These are phyloP conservation scores for Eulemur albifrons DNA, from an alignment of 2,797 vertebrate species.

Conservation along the genomic window DNA sequence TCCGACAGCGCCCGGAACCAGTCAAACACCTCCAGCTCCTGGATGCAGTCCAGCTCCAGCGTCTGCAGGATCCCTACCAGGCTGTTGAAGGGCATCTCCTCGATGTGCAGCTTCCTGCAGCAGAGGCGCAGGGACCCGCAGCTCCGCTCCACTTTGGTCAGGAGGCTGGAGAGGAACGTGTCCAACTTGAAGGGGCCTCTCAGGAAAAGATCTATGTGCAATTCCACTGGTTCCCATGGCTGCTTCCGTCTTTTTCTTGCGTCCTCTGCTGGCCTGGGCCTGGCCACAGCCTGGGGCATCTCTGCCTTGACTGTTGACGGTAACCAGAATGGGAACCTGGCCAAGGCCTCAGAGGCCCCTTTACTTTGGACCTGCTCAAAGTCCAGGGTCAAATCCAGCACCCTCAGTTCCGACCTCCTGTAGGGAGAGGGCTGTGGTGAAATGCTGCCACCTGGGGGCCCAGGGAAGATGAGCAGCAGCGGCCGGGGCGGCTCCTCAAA, in stretches of 20 bases:
- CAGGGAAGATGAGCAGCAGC: background rate
- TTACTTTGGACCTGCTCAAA: background rate
- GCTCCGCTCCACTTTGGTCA: background rate
- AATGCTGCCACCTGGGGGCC: background rate
- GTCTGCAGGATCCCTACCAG: background rate
- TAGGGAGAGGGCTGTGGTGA: background rate
- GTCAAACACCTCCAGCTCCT: slow-evolving; percentile 34
- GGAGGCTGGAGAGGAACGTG: background rate
- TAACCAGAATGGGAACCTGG: slow-evolving; percentile 22
- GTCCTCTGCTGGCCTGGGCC: background rate
- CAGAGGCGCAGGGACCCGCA: background rate
- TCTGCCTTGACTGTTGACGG: background rate
- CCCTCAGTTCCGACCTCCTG: background rate
- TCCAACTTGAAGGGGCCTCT: background rate
- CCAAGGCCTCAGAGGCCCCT: background rate
- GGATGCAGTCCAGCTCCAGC: background rate
- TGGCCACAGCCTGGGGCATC: background rate
- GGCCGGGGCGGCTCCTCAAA: background rate
- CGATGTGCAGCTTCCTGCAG: background rate
- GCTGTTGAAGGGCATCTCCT: background rate
- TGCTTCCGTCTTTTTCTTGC: background rate
- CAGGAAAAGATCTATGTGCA: background rate
- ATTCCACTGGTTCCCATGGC: background rate
- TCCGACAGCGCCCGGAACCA: background rate
- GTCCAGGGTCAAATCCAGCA: slow-evolving; percentile 18